phyloP scores from a whole-genome alignment of 2,888 invertebrate genomes.

The Spilosoma lubricipeda region DNA sequence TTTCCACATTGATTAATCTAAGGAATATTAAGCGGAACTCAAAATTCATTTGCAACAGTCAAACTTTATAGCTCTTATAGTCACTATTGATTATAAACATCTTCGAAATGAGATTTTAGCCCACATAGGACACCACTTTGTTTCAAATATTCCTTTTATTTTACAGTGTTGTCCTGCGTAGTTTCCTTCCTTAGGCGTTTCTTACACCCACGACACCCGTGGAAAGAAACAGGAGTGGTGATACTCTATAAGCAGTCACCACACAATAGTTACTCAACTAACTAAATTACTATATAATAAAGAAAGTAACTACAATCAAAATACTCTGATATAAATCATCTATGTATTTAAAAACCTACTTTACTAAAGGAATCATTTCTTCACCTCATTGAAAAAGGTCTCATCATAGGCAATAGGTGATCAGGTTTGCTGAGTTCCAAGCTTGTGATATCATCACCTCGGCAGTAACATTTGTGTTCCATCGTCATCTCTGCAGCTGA shows the following conservation, averaged over 20 bases:
- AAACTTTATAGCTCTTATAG: background rate
- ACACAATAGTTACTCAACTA: too few species aligned
- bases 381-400: slow-evolving; percentile 83
- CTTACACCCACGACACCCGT: too few species aligned
- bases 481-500: slow-evolving; percentile 68
- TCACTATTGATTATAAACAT: too few species aligned
- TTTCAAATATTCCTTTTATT: too few species aligned
- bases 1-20: background rate
- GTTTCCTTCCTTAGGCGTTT: too few species aligned
- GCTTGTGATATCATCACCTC: slow-evolving; percentile 73
- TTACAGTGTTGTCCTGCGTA: too few species aligned
- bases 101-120: too few species aligned
- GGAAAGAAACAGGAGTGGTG: too few species aligned
- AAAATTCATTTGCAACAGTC: background rate
- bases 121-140: too few species aligned
- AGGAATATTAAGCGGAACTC: background rate
- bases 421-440: slow-evolving; percentile 74
- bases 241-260: too few species aligned
- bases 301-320: background rate
- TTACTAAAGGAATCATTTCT: background rate
- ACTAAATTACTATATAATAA: too few species aligned
- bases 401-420: slow-evolving; percentile 83
- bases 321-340: background rate
- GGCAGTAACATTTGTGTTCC: slow-evolving; percentile 79
- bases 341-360: background rate